phyloP scores from a whole-genome alignment of 2,888 invertebrate species.

The Dendrolimus pini region DNA sequence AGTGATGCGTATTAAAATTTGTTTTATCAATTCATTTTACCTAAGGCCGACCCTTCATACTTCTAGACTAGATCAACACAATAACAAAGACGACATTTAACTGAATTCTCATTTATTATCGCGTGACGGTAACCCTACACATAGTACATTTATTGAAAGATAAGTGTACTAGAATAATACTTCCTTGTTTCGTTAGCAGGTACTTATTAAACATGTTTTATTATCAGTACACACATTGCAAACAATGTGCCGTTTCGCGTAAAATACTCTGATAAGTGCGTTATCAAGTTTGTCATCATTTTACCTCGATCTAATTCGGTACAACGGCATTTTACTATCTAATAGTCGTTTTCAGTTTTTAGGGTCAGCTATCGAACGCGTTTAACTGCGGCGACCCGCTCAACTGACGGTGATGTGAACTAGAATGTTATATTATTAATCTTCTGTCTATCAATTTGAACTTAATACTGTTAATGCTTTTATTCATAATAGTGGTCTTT shows the following conservation, averaged over 20 bases:
- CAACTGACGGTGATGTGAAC: conserved; percentile 13
- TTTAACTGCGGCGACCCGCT: conserved; percentile 13
- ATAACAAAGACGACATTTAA: too few species aligned
- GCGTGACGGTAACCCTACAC: conserved; percentile 1
- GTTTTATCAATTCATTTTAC: not conserved
- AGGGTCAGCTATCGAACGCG: conserved; percentile 20
- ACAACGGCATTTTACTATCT: conserved; percentile 27
- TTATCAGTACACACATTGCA: not conserved
- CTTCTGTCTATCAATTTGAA: too few species aligned
- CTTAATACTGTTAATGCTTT: too few species aligned
- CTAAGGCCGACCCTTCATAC: not conserved
- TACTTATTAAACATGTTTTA: conserved; percentile 6
- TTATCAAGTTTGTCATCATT: conserved; percentile 45
- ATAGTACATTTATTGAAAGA: conserved; percentile 13
- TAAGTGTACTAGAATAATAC: conserved; percentile 22
- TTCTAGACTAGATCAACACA: too few species aligned
- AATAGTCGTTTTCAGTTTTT: conserved; percentile 24
- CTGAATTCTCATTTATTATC: not conserved
- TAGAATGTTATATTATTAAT: not conserved
- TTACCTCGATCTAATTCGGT: conserved; percentile 56
- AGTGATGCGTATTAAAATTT: not conserved
- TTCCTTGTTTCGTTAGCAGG: conserved; percentile 22
- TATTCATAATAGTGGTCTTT: too few species aligned
- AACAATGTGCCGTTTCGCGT: conserved; percentile 26
- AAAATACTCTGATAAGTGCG: conserved; percentile 37